Base-by-base conservation (phyloP, 2,888 invertebrate genomes). In the Mesorhabditis belari region DNA sequence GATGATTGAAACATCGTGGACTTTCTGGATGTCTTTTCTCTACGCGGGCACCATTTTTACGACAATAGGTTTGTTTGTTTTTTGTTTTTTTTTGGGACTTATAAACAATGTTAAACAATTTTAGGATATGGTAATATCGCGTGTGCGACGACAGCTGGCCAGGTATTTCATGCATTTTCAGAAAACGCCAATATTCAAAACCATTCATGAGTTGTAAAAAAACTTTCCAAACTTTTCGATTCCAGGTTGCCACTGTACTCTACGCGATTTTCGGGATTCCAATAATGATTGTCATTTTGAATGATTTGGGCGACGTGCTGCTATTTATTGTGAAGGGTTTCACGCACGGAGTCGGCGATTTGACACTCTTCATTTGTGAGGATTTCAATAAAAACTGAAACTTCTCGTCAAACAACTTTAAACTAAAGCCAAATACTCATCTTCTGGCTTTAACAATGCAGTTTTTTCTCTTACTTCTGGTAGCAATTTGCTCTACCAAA, bases 121-220 rank as follows among this genome's bases (percentile, higher is more conserved):
- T 29, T 85, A 96, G 95, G 96, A 78, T 96, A 96, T 84, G 95
- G 96, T 65, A 92, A 96, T 82, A 90, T 96, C 74, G 88, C 90
- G 49, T 95, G 96, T 1, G 88, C 88, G 69, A 96, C 95, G 5
- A 86, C 71, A 21, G 87, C 88, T 17, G 96, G 95, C 5, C 87
- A 89, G 44, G 44, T 35, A n/a, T n/a, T n/a, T n/a, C n/a, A n/a
- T n/a, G n/a, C n/a, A n/a, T n/a, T n/a, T n/a, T n/a, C n/a, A n/a
- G n/a, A n/a, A n/a, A n/a, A n/a, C n/a, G n/a, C n/a, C n/a, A n/a
- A n/a, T n/a, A n/a, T n/a, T n/a, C 1, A 1, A 35, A 35, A 35
- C 12, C 12, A 35, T 35, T n/a, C 12, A 9, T 17, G n/a, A 35
- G n/a, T 35, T 35, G n/a, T 1, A 35, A 35, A 35, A n/a, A n/a